Evolutionary conservation across 2,888 invertebrate species (phyloP).

Genomic region (Toxonevra muliebris): DNA sequence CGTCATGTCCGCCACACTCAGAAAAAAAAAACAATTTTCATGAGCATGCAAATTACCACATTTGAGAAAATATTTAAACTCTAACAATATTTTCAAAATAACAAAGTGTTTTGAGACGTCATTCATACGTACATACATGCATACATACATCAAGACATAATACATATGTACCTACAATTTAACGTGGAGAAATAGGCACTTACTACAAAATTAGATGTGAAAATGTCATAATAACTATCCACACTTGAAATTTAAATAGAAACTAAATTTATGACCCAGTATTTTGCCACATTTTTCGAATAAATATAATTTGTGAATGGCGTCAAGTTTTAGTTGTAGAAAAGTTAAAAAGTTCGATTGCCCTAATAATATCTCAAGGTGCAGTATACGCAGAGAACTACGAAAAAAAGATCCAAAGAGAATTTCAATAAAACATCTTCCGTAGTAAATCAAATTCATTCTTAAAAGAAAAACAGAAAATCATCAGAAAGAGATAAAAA

Average conservation of each 20-base stretch:
- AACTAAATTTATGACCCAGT: no score
- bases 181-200: no score
- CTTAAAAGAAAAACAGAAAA: conserved; percentile 11
- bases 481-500: neutral
- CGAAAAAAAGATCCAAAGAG: conserved; percentile 32
- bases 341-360: no score
- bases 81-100: conserved; percentile 1
- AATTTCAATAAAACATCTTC: conserved; percentile 55
- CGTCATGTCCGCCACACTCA: conserved; percentile 8
- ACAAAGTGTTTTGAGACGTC: neutral
- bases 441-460: conserved; percentile 1
- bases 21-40: neutral
- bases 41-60: conserved; percentile 28
- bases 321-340: no score
- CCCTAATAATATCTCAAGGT: no score
- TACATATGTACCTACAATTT: no score
- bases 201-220: no score
- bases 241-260: no score
- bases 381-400: conserved; percentile 25
- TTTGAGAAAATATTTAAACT: conserved; percentile 13
- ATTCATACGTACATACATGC: conserved; percentile 8
- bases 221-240: no score
- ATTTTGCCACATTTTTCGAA: no score
- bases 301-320: no score
- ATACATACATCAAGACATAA: neutral